Evolutionary conservation across 2,888 invertebrate species (phyloP), one percentile per base, ranked within the genome.

Genomic region (Trypoxylon attenuatum): DNA sequence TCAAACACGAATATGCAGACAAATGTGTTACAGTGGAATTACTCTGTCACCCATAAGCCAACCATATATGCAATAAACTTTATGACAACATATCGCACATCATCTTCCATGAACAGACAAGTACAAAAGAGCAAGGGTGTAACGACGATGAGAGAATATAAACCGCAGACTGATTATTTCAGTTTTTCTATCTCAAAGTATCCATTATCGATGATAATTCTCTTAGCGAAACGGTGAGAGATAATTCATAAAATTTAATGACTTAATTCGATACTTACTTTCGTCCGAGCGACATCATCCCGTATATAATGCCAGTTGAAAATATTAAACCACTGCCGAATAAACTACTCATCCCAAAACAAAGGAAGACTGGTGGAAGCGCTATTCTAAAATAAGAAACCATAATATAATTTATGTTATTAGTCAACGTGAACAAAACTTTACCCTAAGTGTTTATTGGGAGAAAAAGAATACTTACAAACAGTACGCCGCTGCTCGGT

Each of bases 261-360:
- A n/a, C n/a, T n/a, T n/a, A n/a, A n/a, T n/a, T n/a, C n/a, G n/a
- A n/a, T 82, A 93, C 96, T 93, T 89, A 97, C 97, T 98, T 98
- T 89, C 93, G 96, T 73, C 98, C 98, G 69, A 98, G 90, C 52
- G 96, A 93, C 95, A 98, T 96, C 92, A 97, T 92, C 78, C 96
- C 97, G 87, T 98, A 98, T 60, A 97, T 88, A 68, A 95, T 91
- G 58, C 97, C 98, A 55, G 96, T 95, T 19, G 90, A 92, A 87
- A 98, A 95, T 82, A 98, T 94, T 69, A 96, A 88, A 15, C 96
- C 96, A 87, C 95, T 93, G 73, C 96, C 97, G 84, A 98, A 92
- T 52, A 75, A n/a, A 73, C 94, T 95, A 82, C 91, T 90, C 67
- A 95, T 70, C 42, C 92, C 92, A 69, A 92, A 89, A 87, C 94